Base-by-base conservation (phyloP, 2,888 invertebrate genomes). In the Leptinotarsa peninsularis region DNA sequence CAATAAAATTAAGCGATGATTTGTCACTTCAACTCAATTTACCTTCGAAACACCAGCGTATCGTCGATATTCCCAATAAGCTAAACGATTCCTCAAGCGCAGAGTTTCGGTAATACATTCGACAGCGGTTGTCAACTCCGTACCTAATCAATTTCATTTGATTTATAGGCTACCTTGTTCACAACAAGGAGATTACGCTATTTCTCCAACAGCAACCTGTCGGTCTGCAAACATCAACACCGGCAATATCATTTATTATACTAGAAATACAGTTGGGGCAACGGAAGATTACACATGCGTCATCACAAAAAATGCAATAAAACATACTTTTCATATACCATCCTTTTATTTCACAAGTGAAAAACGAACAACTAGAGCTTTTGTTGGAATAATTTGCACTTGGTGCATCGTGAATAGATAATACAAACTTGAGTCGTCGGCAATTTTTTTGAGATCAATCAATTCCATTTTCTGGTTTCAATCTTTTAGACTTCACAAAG, bases 71-170 rank as follows among this genome's bases (percentile, higher is more conserved):
- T 18, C 54, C 13, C 54, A 18, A 54, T 54, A 13, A 54, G 54
- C 54, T 18, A 13, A 18, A 54, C 7, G 54, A 18, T 10, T 13
- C 3, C 54, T 54, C n/a, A 18, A 54, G 18, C 18, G 18, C 18
- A 18, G 54, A 18, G 18, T 18, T 18, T 54, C 13, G n/a, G 54
- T 18, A 15, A 76, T 66, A 66, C 27, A 58, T 80, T 78, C 80
- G 82, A 82, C 82, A 82, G 79, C 78, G 72, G 75, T 78, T 81
- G 81, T 81, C 81, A 81, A 78, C 79, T 78, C 71, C 43, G 70
- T 43, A 43, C 33, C 33, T 75, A 80, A 80, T 80, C 79, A 80
- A 80, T 80, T 79, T 77, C 63, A 70, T 72, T 76, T 81, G 79
- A 81, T 80, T 77, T 80, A 80, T 79, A 73, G 79, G 68, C 73